Evolutionary conservation across 30 jellyfish, hydroid and myxozoan species (phyloP), one percentile per base, ranked within the genome.

Genomic region (Catostylus mosaicus): DNA sequence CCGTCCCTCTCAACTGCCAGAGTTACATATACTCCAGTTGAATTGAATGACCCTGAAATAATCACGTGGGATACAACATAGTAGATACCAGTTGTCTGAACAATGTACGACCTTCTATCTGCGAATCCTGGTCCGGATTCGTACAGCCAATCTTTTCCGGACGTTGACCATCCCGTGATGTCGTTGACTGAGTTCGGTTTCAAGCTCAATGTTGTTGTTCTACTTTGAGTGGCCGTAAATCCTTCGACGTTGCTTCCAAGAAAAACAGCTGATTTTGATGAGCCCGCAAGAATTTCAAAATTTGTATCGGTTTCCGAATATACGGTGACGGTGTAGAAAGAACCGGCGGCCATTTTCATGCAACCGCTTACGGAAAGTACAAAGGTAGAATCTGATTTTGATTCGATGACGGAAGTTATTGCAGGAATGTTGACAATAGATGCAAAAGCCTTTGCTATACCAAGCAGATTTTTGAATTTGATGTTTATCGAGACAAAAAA

Each of bases 111-210:
- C 35, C 82, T 61, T 20, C 86, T 75, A 70, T 74, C 72, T 1
- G 62, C 70, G 68, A 94, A 84, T 16, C 97, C 96, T 11, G 64
- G 5, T 26, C 93, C 93, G 30, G 87, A 47, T 50, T 75, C 95
- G 54, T 82, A 94, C 7, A 94, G 89, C 97, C 97, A 94, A 18
- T 50, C 87, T 73, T 83, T 94, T 14, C 96, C 97, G 24, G 37
- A n/a, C 12, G 88, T 72, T 3, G 95, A 62, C 99, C 99, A 94
- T 47, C 95, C 89, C 7, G 60, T 8, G 60, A 94, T 50, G 57
- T 65, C 37, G 69, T 29, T 27, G 72, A 83, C 76, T 40, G 22
- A 48, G 34, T 48, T 48, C 1, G 86, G 37, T 2, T 24, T 36
- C 47, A 79, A 71, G 16, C 33, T 11, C 40, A 76, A 2, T n/a